Evolutionary conservation across 2,113 vertebrate species (phyloP).

Genomic region (Furnarius figulus): DNA sequence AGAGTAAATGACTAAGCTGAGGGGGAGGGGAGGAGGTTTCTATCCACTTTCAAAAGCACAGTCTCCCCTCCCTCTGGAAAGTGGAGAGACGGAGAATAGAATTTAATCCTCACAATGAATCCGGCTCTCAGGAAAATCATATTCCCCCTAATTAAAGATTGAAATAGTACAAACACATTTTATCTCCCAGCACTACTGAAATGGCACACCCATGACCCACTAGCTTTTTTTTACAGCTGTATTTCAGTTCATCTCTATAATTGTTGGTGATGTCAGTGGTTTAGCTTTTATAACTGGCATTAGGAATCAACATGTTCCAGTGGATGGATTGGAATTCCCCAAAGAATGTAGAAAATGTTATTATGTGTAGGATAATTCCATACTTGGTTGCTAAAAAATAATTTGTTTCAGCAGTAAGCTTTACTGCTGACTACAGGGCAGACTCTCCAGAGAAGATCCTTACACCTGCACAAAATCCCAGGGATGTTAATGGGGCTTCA

Average conservation of each 20-base stretch:
- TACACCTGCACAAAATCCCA: neutral
- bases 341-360: neutral
- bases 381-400: neutral
- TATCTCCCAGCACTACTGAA: conserved; percentile 6
- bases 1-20: neutral
- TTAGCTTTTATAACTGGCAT: neutral
- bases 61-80: neutral
- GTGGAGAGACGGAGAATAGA: neutral
- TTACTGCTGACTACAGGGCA: neutral
- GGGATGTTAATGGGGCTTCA: neutral
- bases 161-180: conserved; percentile 22
- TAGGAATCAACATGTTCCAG: neutral
- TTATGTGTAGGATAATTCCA: neutral
- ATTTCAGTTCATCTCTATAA: conserved; percentile 14
- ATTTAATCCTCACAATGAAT: neutral
- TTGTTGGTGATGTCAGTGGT: conserved; percentile 17
- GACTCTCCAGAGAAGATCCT: neutral
- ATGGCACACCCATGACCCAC: neutral
- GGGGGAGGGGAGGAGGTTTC: neutral
- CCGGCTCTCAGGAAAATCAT: neutral
- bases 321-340: neutral
- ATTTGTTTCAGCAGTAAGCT: neutral
- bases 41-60: neutral
- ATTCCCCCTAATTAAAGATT: conserved; percentile 1
- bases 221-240: conserved; percentile 14